A percentile compares a stretch with the other conserved stretches of the same genome.
Conservation (phyloP, 1,140 invertebrate species). For the Stenopsyche tienmushanensis region DNA sequence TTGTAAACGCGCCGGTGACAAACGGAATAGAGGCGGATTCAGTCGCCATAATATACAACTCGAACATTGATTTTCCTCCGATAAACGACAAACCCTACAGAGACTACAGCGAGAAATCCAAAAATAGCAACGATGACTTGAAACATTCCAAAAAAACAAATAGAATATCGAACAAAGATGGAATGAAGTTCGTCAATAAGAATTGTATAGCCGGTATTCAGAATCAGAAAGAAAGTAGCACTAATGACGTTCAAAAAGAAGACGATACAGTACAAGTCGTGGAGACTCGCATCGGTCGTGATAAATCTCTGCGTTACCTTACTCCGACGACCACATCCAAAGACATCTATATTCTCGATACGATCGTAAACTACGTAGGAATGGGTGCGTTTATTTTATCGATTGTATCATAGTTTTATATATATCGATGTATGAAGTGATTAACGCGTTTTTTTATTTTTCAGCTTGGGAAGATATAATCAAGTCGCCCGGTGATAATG, state of each 20-base stretch:
- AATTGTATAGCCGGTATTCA: not conserved
- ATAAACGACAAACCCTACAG: slow-evolving; percentile 33
- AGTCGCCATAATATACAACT: slow-evolving; percentile 29
- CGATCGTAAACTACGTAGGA: slow-evolving; percentile 65
- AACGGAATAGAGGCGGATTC: slow-evolving; percentile 23
- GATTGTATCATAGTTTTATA: no score
- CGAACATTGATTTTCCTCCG: slow-evolving; percentile 35
- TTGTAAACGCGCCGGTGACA: slow-evolving; percentile 30
- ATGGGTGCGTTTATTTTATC: slow-evolving; percentile 52
- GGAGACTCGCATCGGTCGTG: slow-evolving; percentile 16
- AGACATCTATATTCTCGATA: slow-evolving; percentile 57
- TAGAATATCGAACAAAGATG: slow-evolving; percentile 11
- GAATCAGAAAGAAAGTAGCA: not conserved
- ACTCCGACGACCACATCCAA: slow-evolving; percentile 30
- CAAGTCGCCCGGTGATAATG: slow-evolving; percentile 50
- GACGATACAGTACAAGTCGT: not conserved
- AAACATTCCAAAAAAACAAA: slow-evolving; percentile 27
- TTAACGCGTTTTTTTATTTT: slow-evolving; percentile 45
- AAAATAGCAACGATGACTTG: slow-evolving; percentile 9
- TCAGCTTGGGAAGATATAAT: slow-evolving; percentile 60
- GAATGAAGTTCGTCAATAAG: slow-evolving; percentile 5
- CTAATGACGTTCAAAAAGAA: not conserved
- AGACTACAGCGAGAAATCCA: slow-evolving; percentile 14
- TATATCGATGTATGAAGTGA: no score
- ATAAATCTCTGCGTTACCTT: slow-evolving; percentile 28